Evolutionary conservation across 2,888 invertebrate genomes (phyloP).

Genomic region (Cephalotes varians): DNA sequence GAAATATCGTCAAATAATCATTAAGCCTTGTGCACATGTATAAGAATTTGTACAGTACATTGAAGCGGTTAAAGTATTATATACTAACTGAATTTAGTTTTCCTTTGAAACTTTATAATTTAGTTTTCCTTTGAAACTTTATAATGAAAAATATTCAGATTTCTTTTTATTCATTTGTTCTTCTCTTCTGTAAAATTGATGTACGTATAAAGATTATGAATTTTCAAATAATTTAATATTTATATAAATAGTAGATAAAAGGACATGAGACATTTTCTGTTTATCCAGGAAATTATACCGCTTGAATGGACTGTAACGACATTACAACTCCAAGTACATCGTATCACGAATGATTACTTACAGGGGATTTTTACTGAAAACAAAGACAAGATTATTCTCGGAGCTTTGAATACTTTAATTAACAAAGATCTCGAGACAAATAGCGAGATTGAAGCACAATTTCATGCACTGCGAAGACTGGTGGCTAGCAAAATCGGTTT

Average conservation of each 20-base stretch:
- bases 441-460: conserved; percentile 96
- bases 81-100: not conserved
- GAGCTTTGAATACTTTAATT: conserved; percentile 94
- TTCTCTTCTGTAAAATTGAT: not conserved
- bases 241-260: conserved; percentile 48
- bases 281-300: conserved; percentile 81
- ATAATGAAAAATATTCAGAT: not conserved
- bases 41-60: conserved; percentile 67
- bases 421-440: conserved; percentile 89
- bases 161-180: not conserved
- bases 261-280: conserved; percentile 70
- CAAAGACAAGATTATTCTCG: conserved; percentile 98
- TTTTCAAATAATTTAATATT: conserved; percentile 28
- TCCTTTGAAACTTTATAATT: conserved; percentile 28
- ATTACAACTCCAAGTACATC: conserved; percentile 79
- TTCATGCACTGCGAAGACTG: conserved; percentile 96
- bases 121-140: conserved; percentile 16
- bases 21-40: conserved; percentile 21
- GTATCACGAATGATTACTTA: conserved; percentile 83
- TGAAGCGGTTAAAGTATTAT: conserved; percentile 71
- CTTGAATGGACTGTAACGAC: conserved; percentile 84
- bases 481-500: conserved; percentile 99
- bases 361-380: conserved; percentile 99
- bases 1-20: not conserved
- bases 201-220: conserved; percentile 9